Base-by-base conservation (phyloP, 2,888 invertebrate genomes). In the Oxystoma pomonae region DNA sequence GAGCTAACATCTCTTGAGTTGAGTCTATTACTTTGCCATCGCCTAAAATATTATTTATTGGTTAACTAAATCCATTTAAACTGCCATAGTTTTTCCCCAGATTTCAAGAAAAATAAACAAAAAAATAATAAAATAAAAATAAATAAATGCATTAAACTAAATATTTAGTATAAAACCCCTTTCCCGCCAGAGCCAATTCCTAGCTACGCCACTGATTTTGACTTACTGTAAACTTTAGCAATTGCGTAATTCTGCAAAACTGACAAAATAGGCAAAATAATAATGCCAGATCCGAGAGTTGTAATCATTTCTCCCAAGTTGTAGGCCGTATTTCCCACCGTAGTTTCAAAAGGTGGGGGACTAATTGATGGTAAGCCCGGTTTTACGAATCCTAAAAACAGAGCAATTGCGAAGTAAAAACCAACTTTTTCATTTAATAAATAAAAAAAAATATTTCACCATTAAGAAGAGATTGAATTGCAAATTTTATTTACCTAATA, bases 181-280 rank as follows among this genome's bases (percentile, higher is more conserved):
- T n/a, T n/a, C n/a, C n/a, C n/a, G n/a, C n/a, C n/a, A n/a, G n/a
- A n/a, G n/a, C n/a, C n/a, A n/a, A n/a, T n/a, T n/a, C n/a, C n/a
- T n/a, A n/a, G n/a, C n/a, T n/a, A n/a, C n/a, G n/a, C n/a, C n/a
- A n/a, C n/a, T n/a, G n/a, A n/a, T n/a, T n/a, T n/a, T n/a, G 49
- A 72, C 77, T 75, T 73, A 79, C 80, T 73, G 76, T 90, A 90
- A 17, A 88, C 87, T 82, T 90, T 90, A 51, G 88, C 89, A 57
- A 90, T 83, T 1, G 90, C 89, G 65, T 90, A 86, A 68, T 87
- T 86, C 75, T 90, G 90, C 69, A 90, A 80, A 56, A 90, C 83
- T 7, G 87, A 86, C 61, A 90, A 77, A 22, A 90, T 75, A 1
- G 90, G 89, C 18, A 90, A 84, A 9, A 90, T 86, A 62, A 86